Evolutionary conservation across 2,888 invertebrate genomes (phyloP).

Genomic region (Acleris emargana): DNA sequence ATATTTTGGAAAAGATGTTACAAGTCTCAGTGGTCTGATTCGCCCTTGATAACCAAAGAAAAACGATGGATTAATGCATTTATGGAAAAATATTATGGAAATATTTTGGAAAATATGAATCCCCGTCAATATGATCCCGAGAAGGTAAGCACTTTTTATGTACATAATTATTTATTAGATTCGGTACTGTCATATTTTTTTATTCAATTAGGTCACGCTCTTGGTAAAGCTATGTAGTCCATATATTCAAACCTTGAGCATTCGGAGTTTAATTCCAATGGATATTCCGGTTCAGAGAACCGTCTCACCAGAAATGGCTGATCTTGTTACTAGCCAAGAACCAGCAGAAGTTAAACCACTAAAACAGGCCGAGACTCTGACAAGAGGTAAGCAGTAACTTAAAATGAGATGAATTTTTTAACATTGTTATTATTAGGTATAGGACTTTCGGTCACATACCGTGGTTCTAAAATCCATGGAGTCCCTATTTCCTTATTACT

Average conservation of each 20-base stretch:
- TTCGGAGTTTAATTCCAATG: slow-evolving; percentile 70
- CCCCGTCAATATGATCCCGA: slow-evolving; percentile 78
- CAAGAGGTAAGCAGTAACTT: slow-evolving; percentile 55
- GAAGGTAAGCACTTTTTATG: slow-evolving; percentile 54
- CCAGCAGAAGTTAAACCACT: slow-evolving; percentile 16
- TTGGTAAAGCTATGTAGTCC: slow-evolving; percentile 76
- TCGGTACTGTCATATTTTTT: slow-evolving; percentile 10
- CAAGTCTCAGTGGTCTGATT: slow-evolving; percentile 63
- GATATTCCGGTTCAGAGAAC: slow-evolving; percentile 72
- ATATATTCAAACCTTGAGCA: slow-evolving; percentile 67
- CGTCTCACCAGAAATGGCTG: slow-evolving; percentile 74
- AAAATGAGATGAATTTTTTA: no score
- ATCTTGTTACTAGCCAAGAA: slow-evolving; percentile 63
- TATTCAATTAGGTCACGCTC: slow-evolving; percentile 56
- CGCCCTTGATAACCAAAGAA: slow-evolving; percentile 51
- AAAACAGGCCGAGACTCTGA: slow-evolving; percentile 32
- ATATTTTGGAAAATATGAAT: slow-evolving; percentile 76
- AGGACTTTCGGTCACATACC: no score
- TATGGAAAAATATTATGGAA: slow-evolving; percentile 74
- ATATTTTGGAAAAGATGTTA: slow-evolving; percentile 79
- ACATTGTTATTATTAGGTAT: no score
- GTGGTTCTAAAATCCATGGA: no score
- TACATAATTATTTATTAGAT: no score
- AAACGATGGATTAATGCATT: slow-evolving; percentile 75
- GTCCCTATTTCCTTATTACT: no score